Evolutionary conservation across 2,888 invertebrate genomes (phyloP), one percentile per base, ranked within the genome.

Genomic region (Adineta ricciae): DNA sequence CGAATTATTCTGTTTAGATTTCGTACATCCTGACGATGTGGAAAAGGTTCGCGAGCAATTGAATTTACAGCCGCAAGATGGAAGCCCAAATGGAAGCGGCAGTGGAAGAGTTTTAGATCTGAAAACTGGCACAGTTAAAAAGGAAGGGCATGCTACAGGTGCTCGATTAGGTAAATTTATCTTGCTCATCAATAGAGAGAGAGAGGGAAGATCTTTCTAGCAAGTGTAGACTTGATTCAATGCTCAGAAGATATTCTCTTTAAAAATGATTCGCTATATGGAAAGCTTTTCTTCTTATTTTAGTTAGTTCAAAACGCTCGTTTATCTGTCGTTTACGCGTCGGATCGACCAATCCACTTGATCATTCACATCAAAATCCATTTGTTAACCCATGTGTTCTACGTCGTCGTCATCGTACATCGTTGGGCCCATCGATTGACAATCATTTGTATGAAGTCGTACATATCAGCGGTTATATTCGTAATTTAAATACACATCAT

Each of bases 281-380:
- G n/a, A n/a, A n/a, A n/a, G n/a, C n/a, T n/a, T 38, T 41, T 41
- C 46, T 41, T 46, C 11, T 46, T 3, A 24, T 52, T 64, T n/a
- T 78, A 78, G 78, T 41, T 41, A 84, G 98, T 4, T 97, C 98
- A 19, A 93, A 99, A 86, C 93, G 99, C 88, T 98, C 98, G 5
- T 99, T 99, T 92, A 99, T 99, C 89, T 99, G 98, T 91, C 94
- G 99, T 86, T 96, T 99, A 96, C 95, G 96, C 90, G 95, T 97
- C 87, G 97, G 97, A 56, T 95, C 94, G 73, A 72, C 86, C 87
- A 89, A 41, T 89, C 88, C 52, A 78, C 24, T 78, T 78, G 78
- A 78, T 78, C 78, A 38, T 41, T 24, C 38, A 11, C 78, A 78
- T 41, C 41, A 38, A 78, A 24, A 38, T 78, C 24, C 38, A 38